Evolutionary conservation across 2,888 invertebrate species (phyloP).

Genomic region (Belgica antarctica): DNA sequence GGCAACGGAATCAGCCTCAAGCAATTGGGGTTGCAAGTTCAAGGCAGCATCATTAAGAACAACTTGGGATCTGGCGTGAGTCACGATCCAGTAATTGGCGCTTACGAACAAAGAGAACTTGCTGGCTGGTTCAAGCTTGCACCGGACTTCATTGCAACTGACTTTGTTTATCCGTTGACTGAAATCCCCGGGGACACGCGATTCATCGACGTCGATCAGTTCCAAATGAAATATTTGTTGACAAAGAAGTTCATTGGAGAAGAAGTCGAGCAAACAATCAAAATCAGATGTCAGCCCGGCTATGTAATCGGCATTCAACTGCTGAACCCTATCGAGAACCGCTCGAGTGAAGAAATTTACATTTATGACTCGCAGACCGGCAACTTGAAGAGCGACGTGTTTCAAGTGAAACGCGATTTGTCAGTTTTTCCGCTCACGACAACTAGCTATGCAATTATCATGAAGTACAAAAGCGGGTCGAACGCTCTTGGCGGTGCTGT

Average conservation of each 20-base stretch:
- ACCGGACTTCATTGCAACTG: conserved; percentile 63
- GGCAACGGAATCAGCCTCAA: conserved; percentile 89
- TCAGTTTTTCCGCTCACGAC: conserved; percentile 88
- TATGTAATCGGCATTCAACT: conserved; percentile 86
- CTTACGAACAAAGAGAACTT: conserved; percentile 82
- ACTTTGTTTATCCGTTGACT: conserved; percentile 72
- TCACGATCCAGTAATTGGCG: conserved; percentile 85
- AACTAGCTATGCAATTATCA: conserved; percentile 73
- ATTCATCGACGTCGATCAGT: conserved; percentile 64
- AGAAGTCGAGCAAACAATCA: conserved; percentile 60
- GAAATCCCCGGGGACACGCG: conserved; percentile 65
- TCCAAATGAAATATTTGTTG: conserved; percentile 76
- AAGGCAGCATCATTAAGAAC: conserved; percentile 74
- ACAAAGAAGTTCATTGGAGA: conserved; percentile 65
- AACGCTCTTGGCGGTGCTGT: conserved; percentile 80
- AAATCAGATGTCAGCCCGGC: conserved; percentile 72
- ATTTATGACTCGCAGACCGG: conserved; percentile 74
- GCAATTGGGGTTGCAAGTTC: conserved; percentile 78
- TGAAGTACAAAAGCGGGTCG: conserved; percentile 76
- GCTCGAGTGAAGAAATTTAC: conserved; percentile 79
- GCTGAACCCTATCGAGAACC: conserved; percentile 84
- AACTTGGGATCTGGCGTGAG: conserved; percentile 85
- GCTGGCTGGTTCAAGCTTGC: conserved; percentile 86
- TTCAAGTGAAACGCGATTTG: conserved; percentile 79
- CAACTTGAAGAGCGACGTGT: conserved; percentile 64